Evolutionary conservation across 2,888 invertebrate species (phyloP).

Genomic region (Sinopyrophorus schimmeli): DNA sequence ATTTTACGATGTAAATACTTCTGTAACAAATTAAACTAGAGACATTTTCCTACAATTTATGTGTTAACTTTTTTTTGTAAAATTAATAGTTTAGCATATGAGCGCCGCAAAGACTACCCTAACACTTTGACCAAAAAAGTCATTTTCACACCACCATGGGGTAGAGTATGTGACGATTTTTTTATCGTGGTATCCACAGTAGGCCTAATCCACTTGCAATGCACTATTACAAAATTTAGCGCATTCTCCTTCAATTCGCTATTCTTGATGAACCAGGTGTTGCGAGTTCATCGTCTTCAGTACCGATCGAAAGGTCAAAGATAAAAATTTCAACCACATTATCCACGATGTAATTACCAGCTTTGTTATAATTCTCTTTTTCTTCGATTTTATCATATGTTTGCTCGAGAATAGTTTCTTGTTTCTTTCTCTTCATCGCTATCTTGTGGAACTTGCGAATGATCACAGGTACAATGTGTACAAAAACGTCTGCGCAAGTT

Average conservation of each 20-base stretch:
- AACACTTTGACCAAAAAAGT: constrained; percentile 1
- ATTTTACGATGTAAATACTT: too few species aligned
- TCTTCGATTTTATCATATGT: constrained; percentile 34
- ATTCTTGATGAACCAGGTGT: too few species aligned
- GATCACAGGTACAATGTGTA: constrained; percentile 35
- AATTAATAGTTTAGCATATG: too few species aligned
- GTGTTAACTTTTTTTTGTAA: too few species aligned
- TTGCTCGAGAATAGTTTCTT: constrained; percentile 33
- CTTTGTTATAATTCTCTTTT: constrained; percentile 20
- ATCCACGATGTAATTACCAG: constrained; percentile 15
- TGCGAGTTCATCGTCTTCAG: constrained; percentile 1
- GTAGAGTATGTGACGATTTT: not conserved
- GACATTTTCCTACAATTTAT: too few species aligned
- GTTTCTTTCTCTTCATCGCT: constrained; percentile 40
- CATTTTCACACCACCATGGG: constrained; percentile 3
- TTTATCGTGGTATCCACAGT: not conserved
- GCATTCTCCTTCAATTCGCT: too few species aligned
- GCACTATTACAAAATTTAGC: constrained; percentile 4
- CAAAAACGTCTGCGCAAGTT: too few species aligned
- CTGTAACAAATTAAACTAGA: not conserved
- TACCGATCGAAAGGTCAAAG: constrained; percentile 2
- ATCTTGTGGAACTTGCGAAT: constrained; percentile 34
- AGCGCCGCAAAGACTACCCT: too few species aligned
- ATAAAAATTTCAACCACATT: constrained; percentile 9
- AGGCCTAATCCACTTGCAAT: too few species aligned